Percentiles rank a stretch among this genome's conserved stretches.
Conservation (phyloP, 2,113 vertebrate genomes). For the Tylochromis polylepis region DNA sequence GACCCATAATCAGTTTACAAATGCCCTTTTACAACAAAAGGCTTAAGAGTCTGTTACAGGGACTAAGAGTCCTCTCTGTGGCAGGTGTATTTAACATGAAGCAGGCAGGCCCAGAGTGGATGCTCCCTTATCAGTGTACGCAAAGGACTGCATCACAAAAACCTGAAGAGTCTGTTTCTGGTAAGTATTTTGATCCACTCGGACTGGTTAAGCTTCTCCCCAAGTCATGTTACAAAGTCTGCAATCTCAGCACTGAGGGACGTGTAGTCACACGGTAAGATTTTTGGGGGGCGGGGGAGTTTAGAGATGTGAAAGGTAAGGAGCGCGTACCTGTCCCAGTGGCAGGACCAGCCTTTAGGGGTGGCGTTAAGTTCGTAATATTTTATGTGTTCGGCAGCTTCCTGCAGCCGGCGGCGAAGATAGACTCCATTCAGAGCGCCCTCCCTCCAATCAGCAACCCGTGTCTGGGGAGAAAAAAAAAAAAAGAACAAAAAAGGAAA, state of each 20-base stretch:
- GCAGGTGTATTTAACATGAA: conserved; percentile 50
- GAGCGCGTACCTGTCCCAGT: conserved; percentile 99
- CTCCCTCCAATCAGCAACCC: conserved; percentile 98
- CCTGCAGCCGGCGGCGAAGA: conserved; percentile 97
- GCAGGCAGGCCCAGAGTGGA: conserved; percentile 68
- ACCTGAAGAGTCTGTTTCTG: conserved; percentile 63
- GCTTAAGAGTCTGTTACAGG: conserved; percentile 51
- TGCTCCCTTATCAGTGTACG: conserved; percentile 57
- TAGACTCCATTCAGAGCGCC: conserved; percentile 96
- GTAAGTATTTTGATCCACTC: conserved; percentile 57
- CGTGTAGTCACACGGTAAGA: conserved; percentile 76
- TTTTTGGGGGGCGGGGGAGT: conserved; percentile 70
- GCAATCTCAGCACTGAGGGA: conserved; percentile 50
- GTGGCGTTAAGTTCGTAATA: conserved; percentile 99
- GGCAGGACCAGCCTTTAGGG: conserved; percentile 99
- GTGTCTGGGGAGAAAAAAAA: conserved; percentile 74
- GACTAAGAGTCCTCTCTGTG: conserved; percentile 49
- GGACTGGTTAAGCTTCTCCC: conserved; percentile 61
- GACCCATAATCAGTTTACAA: conserved; percentile 66
- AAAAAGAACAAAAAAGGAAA: not conserved
- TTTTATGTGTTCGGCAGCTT: conserved; percentile 99
- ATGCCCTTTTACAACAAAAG: conserved; percentile 38
- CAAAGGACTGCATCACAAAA: conserved; percentile 54
- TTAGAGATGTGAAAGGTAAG: conserved; percentile 99
- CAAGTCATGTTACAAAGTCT: conserved; percentile 70